Evolutionary conservation across 2,797 vertebrate genomes (phyloP), one percentile per base, ranked within the genome.

Genomic region (Peromyscus nudipes): DNA sequence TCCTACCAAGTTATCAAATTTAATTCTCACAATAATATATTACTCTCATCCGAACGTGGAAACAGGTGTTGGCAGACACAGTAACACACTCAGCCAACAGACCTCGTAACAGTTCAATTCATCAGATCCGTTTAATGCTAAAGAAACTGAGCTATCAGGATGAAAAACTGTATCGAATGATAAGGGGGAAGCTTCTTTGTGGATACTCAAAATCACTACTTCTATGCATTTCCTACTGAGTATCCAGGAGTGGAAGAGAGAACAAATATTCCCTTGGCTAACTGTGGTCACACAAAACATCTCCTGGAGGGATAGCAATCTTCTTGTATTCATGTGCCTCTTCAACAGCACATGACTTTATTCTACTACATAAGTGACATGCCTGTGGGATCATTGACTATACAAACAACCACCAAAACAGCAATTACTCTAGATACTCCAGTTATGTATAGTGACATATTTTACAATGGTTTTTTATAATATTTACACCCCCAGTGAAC

Each of bases 101-200:
- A 87, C 1, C 12, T 31, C 65, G 4, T 25, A 57, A 80, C 14
- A 93, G 19, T 94, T 21, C 23, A 84, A 21, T 76, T 55, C 13
- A 5, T 91, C 46, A 34, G 17, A 55, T 64, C 64, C 34, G 12
- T 23, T 40, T 16, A 9, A 86, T 31, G 46, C 25, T 60, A 76
- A 91, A 67, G 67, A 89, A 80, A 97, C 49, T 27, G 3, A 4
- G 52, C 14, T 95, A 62, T 89, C 37, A 55, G 4, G n/a, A 29
- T 29, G 40, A 9, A 82, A 55, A 91, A 79, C 3, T 64, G 17
- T n/a, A 76, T 73, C 62, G 65, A 25, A 89, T 34, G 4, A 84
- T 92, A 89, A 96, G 62, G 69, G 6, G 52, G 2, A 79, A 71
- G 21, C 19, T 92, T 84, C 87, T 94, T 62, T 93, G 60, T 81